Evolutionary conservation across 2,113 vertebrate species (phyloP).

Genomic region (Pseudopodoces humilis): DNA sequence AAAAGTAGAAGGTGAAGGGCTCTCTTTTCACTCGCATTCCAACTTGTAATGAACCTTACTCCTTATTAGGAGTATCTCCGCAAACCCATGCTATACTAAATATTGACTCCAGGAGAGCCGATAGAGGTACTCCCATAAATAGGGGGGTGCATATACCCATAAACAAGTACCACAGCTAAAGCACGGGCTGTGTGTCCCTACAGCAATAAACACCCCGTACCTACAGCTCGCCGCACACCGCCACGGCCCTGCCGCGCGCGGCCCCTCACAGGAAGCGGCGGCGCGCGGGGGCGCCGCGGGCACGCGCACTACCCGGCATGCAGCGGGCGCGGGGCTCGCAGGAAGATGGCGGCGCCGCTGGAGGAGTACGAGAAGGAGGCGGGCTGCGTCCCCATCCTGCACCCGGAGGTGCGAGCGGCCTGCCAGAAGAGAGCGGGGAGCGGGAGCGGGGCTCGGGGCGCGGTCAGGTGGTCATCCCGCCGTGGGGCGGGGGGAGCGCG

Average conservation of each 20-base stretch:
- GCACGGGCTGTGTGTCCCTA: too few species aligned
- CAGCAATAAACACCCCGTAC: too few species aligned
- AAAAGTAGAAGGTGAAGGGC: not conserved
- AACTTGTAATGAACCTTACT: not conserved
- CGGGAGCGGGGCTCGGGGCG: not conserved
- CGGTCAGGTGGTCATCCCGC: not conserved
- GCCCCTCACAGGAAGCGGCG: not conserved
- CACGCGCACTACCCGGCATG: slow-evolving; percentile 84
- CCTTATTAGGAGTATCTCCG: not conserved
- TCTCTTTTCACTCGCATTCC: not conserved
- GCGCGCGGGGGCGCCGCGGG: not conserved
- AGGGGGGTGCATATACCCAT: rapidly evolving
- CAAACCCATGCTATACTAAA: not conserved
- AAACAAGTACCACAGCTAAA: too few species aligned
- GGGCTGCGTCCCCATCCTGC: slow-evolving; percentile 93
- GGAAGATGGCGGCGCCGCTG: slow-evolving; percentile 96
- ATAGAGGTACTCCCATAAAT: rapidly evolving
- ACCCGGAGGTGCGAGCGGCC: slow-evolving; percentile 85
- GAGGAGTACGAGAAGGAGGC: slow-evolving; percentile 93
- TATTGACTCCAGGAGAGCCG: not conserved
- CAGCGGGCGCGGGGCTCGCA: slow-evolving; percentile 84
- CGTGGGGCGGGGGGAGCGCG: too few species aligned
- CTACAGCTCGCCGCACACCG: rapidly evolving
- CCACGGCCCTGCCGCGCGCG: rapidly evolving
- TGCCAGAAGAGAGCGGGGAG: not conserved